Evolutionary conservation across 2,113 vertebrate genomes (phyloP).

Genomic region (Mionectes macconnelli): DNA sequence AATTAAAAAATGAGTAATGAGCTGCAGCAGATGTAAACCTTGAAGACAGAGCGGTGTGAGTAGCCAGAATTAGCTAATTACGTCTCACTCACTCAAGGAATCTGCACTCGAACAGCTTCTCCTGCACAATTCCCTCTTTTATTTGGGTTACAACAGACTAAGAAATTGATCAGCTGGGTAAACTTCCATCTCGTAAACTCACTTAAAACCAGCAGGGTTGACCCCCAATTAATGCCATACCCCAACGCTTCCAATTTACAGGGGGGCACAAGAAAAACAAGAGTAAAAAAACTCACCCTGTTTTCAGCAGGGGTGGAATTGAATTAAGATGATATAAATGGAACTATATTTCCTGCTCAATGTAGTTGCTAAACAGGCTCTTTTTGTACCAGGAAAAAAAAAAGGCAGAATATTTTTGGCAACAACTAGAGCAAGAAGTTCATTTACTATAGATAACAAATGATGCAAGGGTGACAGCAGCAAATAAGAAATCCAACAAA

Average conservation of each 20-base stretch:
- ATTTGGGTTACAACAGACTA: not conserved
- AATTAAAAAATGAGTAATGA: conserved; percentile 50
- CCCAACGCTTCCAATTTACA: not conserved
- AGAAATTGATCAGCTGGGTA: not conserved
- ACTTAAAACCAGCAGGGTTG: not conserved
- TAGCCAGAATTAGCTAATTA: not conserved
- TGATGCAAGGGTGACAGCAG: not conserved
- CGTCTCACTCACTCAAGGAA: not conserved
- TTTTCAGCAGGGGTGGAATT: not conserved
- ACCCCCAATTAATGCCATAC: not conserved
- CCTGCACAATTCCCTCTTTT: not conserved
- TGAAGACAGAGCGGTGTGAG: not conserved
- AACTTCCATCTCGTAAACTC: not conserved
- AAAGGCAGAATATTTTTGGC: not conserved
- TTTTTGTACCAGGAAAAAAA: not conserved
- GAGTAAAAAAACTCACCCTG: not conserved
- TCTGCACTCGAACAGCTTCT: not conserved
- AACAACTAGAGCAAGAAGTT: not conserved
- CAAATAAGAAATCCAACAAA: not conserved
- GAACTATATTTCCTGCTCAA: not conserved
- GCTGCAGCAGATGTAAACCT: conserved; percentile 15
- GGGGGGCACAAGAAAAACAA: not conserved
- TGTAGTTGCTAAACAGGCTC: not conserved
- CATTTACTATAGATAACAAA: not conserved
- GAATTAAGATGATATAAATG: not conserved